Conservation (phyloP, 2,888 invertebrate species). For the Falcaria lacertinaria region DNA sequence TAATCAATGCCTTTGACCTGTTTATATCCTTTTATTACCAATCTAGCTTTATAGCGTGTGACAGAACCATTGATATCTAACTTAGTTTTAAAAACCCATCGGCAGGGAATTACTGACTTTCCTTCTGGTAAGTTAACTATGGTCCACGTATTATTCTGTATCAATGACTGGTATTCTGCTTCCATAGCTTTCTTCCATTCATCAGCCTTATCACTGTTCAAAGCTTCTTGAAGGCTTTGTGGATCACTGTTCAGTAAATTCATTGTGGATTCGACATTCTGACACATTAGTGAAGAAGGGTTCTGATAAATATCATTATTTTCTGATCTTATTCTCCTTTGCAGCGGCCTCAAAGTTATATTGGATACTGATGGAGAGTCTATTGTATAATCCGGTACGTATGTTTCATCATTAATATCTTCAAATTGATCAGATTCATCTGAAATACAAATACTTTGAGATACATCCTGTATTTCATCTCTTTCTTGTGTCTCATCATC, state of each 20-base stretch:
- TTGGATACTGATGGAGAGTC: too few relatives aligned
- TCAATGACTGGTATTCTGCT: constrained; percentile 6
- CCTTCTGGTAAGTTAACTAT: not conserved
- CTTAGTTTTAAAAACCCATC: not conserved
- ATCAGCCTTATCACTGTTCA: constrained; percentile 5
- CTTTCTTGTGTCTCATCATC: too few relatives aligned
- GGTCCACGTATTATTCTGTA: constrained; percentile 10
- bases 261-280: not conserved
- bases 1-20: constrained; percentile 11
- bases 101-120: not conserved
- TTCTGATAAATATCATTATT: not conserved
- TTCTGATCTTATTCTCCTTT: not conserved
- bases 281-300: not conserved
- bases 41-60: constrained; percentile 5
- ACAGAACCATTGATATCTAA: not conserved
- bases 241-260: too few relatives aligned
- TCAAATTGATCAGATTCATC: too few relatives aligned
- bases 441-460: too few relatives aligned
- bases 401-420: too few relatives aligned
- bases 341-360: too few relatives aligned
- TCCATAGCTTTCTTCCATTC: too few relatives aligned
- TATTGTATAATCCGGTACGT: too few relatives aligned
- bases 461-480: too few relatives aligned
- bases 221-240: too few relatives aligned
- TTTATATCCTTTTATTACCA: constrained; percentile 11